Percentiles rank a stretch among this genome's conserved stretches.
These are phyloP conservation scores for Heliangelus exortis DNA, from an alignment of 2,797 vertebrate genomes.

Conservation along the genomic window DNA sequence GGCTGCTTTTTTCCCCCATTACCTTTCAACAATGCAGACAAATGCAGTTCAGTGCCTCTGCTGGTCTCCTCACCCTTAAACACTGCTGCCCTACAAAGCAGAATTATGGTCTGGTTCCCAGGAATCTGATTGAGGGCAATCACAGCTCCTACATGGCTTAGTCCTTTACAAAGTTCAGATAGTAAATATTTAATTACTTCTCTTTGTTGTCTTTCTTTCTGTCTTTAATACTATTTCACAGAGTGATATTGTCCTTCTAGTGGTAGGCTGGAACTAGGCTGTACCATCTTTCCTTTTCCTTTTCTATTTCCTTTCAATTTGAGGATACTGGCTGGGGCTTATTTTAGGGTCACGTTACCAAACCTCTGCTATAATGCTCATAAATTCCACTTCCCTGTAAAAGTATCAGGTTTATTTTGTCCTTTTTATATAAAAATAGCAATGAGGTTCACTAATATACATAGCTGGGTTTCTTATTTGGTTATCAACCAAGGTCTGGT, in stretches of 20 bases:
- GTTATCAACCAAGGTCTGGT: background rate
- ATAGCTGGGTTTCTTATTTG: background rate
- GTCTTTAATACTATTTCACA: background rate
- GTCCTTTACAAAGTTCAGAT: background rate
- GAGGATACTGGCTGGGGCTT: background rate
- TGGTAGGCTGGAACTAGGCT: background rate
- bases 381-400: background rate
- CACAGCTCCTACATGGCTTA: background rate
- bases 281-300: background rate
- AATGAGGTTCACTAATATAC: background rate
- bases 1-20: background rate
- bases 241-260: background rate
- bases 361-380: background rate
- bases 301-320: background rate
- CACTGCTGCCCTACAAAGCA: background rate
- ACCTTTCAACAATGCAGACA: background rate
- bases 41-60: background rate
- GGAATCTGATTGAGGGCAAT: background rate
- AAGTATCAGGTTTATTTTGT: background rate
- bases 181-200: slow-evolving; percentile 47
- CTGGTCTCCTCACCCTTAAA: slow-evolving; percentile 21
- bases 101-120: background rate
- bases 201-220: background rate
- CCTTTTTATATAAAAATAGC: background rate
- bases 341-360: background rate